Evolutionary conservation across 1,140 invertebrate species (phyloP), one percentile per base, ranked within the genome.

Genomic region (Araneus ventricosus): DNA sequence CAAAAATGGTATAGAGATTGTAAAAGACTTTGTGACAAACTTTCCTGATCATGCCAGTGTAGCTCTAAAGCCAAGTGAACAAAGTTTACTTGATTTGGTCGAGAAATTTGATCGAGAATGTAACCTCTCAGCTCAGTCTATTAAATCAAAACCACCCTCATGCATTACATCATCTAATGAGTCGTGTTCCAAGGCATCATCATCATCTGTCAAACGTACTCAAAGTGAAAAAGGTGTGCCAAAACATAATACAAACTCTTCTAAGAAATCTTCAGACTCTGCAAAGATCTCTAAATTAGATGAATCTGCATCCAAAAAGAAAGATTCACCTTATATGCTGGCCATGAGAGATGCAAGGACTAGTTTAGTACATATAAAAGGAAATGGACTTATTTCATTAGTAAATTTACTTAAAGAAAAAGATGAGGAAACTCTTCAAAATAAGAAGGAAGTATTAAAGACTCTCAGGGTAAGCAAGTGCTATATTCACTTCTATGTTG

Each of bases 381-480:
- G 97, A 30, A 98, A 98, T 96, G 98, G 97, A 14, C 95, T 98
- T 34, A 97, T 98, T 91, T 95, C 96, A 86, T 95, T 98, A 17
- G 97, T 96, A 39, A 97, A 97, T 96, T 95, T 98, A 8, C 96
- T 99, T 41, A 96, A 97, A 94, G 95, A 95, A 17, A 96, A 96
- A 94, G 97, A 98, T 96, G 82, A 95, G 34, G 96, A 97, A 94
- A 96, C 97, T 27, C 94, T 97, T 59, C 95, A 96, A 2, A 97
- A 97, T 94, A 97, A 97, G 94, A 96, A 97, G 90, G 96, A 96
- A 94, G 93, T 98, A 37, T 95, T 98, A 61, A 96, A 96, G 94
- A 95, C 98, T 17, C 97, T 98, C 95, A 96, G 97, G 96, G 90
- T 94, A 86, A 80, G 59, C 37, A 57, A 39, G 22, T n/a, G 20